Percentiles rank a stretch among this genome's conserved stretches.
Conservation (phyloP, 2,888 invertebrate genomes). For the Leucoma salicis region DNA sequence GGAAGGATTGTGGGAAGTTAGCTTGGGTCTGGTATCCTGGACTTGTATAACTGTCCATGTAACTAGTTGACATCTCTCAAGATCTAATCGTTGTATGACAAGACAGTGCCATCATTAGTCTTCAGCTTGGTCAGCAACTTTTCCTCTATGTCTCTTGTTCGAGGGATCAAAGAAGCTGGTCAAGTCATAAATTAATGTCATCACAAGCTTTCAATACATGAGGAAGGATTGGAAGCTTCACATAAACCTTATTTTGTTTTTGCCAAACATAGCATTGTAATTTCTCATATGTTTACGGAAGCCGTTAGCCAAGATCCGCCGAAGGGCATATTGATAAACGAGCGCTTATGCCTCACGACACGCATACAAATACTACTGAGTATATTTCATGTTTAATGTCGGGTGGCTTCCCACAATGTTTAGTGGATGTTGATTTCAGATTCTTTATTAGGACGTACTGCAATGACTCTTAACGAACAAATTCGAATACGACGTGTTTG, state of each 20-base stretch:
- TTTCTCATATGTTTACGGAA: slow-evolving; percentile 47
- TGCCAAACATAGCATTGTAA: slow-evolving; percentile 39
- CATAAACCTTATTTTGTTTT: slow-evolving; percentile 18
- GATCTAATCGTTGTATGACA: too few species aligned
- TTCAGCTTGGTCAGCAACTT: too few species aligned
- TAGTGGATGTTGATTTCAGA: slow-evolving; percentile 33
- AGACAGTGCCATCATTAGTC: too few species aligned
- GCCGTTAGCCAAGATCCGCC: slow-evolving; percentile 48
- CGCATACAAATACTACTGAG: slow-evolving; percentile 63
- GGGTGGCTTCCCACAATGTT: slow-evolving; percentile 25
- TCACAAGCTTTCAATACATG: background rate
- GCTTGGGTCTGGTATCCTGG: too few species aligned
- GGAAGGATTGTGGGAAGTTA: too few species aligned
- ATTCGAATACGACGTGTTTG: slow-evolving; percentile 15
- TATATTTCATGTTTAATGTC: slow-evolving; percentile 67
- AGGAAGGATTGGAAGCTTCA: too few species aligned
- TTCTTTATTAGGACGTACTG: slow-evolving; percentile 17
- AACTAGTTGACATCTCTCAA: too few species aligned
- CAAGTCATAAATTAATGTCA: background rate
- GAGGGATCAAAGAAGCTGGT: too few species aligned
- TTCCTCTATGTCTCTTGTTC: too few species aligned
- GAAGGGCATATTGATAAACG: slow-evolving; percentile 72
- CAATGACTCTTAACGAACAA: slow-evolving; percentile 13
- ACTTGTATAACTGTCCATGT: too few species aligned
- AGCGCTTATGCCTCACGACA: slow-evolving; percentile 56